These are phyloP conservation scores for Scaptomyza flava DNA, from an alignment of 2,888 invertebrate genomes.

Conservation along the genomic window DNA sequence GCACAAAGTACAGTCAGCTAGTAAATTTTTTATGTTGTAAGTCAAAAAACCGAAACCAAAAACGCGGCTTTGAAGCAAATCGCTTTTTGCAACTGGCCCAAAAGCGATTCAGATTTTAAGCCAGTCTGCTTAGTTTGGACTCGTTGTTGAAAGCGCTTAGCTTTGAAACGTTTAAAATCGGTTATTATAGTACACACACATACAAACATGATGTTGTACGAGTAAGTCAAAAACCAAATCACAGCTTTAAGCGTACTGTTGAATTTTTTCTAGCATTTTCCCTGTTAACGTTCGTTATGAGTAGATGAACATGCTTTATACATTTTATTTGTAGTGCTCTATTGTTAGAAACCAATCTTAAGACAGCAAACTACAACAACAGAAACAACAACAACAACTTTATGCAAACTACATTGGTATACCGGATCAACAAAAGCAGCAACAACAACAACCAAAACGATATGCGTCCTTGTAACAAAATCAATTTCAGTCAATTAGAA, in stretches of 20 bases:
- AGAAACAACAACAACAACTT: constrained; percentile 20
- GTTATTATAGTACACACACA: constrained; percentile 36
- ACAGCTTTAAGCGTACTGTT: constrained; percentile 76
- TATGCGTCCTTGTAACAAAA: constrained; percentile 83
- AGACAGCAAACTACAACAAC: constrained; percentile 30
- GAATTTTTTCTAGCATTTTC: constrained; percentile 66
- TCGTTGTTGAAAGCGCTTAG: constrained; percentile 18
- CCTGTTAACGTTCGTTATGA: constrained; percentile 72
- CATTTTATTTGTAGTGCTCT: constrained; percentile 62
- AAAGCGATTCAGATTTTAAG: constrained; percentile 9
- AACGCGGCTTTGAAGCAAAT: constrained; percentile 11
- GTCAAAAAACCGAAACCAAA: constrained; percentile 29
- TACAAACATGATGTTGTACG: constrained; percentile 32
- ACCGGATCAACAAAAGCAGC: constrained; percentile 49
- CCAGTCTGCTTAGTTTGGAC: constrained; percentile 4
- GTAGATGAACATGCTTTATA: constrained; percentile 48
- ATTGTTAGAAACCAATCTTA: constrained; percentile 41
- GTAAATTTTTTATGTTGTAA: constrained; percentile 53
- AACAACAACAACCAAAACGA: constrained; percentile 40
- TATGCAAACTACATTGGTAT: constrained; percentile 49
- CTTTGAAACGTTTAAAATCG: constrained; percentile 15
- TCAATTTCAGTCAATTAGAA: constrained; percentile 83
- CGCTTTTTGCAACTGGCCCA: constrained; percentile 25
- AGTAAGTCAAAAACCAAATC: constrained; percentile 40
- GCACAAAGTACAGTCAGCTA: constrained; percentile 52